phyloP scores from a whole-genome alignment of 1,140 invertebrate species.

The Anoplophora glabripennis region DNA sequence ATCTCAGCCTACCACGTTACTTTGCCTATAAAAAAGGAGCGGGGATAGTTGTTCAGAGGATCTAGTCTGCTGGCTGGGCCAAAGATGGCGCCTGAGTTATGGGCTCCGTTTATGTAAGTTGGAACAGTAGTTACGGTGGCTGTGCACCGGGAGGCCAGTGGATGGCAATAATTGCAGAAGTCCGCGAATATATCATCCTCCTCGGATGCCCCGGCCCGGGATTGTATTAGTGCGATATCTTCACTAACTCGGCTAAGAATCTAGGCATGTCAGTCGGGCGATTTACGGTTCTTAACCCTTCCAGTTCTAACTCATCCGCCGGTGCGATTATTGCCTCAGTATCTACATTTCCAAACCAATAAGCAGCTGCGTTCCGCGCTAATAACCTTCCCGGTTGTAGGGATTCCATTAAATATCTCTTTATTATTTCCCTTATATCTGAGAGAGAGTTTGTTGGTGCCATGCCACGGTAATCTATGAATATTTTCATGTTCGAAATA shows the following conservation, averaged over 20 bases:
- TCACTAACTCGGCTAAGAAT: conserved; percentile 44
- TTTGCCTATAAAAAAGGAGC: too few species aligned
- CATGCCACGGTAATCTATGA: too few species aligned
- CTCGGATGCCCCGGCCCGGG: conserved; percentile 26
- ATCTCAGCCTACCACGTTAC: too few species aligned
- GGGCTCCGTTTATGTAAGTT: conserved; percentile 8
- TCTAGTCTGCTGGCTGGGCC: neutral
- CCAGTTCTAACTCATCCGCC: conserved; percentile 27
- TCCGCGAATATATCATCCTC: conserved; percentile 41
- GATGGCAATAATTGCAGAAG: conserved; percentile 44
- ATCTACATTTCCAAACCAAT: conserved; percentile 45
- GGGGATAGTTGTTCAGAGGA: neutral
- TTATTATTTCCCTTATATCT: too few species aligned
- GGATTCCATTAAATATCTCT: too few species aligned
- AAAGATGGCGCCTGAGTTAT: conserved; percentile 16
- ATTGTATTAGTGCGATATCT: conserved; percentile 43
- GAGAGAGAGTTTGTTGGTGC: too few species aligned
- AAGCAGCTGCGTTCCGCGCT: conserved; percentile 40
- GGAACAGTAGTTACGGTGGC: conserved; percentile 14
- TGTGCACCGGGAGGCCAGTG: conserved; percentile 18
- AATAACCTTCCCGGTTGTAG: conserved; percentile 24
- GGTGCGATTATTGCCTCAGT: conserved; percentile 39
- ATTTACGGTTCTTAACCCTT: conserved; percentile 45
- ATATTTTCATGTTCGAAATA: too few species aligned
- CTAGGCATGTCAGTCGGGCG: conserved; percentile 35